Conservation (phyloP, 2,113 vertebrate genomes). For the Setophaga kirtlandii region DNA sequence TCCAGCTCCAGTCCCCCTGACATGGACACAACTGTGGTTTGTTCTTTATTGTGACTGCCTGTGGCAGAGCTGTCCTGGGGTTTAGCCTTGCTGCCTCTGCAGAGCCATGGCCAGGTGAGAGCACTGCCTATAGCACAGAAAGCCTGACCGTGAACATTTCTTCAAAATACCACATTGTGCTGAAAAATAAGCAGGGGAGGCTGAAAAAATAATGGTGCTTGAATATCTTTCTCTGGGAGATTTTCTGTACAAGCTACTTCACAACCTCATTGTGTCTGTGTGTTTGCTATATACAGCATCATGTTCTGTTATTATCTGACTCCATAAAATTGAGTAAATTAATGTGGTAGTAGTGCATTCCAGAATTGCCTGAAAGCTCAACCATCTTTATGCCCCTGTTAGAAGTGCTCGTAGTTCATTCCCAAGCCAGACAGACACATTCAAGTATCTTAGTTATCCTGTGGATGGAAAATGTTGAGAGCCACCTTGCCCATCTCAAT, state of each 20-base stretch:
- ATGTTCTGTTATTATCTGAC: not conserved
- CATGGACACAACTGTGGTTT: not conserved
- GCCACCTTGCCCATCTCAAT: not conserved
- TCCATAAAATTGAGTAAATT: not conserved
- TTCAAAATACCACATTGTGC: not conserved
- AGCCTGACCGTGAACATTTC: not conserved
- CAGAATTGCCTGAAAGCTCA: not conserved
- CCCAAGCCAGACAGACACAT: not conserved
- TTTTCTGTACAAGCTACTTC: not conserved
- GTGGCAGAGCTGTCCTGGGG: not conserved
- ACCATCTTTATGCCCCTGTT: not conserved
- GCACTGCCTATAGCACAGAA: fast-evolving
- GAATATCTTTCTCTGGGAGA: not conserved
- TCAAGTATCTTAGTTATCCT: not conserved
- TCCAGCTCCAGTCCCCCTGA: not conserved
- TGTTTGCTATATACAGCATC: not conserved
- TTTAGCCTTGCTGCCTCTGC: not conserved
- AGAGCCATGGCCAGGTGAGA: not conserved
- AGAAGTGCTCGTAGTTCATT: not conserved
- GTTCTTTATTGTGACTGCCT: not conserved
- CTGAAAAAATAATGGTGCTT: not conserved
- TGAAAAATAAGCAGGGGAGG: not conserved
- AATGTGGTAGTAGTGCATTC: not conserved
- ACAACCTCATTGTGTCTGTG: not conserved
- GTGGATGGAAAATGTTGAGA: not conserved